Conservation (phyloP, 2,888 invertebrate genomes). For the Drosophila borealis region DNA sequence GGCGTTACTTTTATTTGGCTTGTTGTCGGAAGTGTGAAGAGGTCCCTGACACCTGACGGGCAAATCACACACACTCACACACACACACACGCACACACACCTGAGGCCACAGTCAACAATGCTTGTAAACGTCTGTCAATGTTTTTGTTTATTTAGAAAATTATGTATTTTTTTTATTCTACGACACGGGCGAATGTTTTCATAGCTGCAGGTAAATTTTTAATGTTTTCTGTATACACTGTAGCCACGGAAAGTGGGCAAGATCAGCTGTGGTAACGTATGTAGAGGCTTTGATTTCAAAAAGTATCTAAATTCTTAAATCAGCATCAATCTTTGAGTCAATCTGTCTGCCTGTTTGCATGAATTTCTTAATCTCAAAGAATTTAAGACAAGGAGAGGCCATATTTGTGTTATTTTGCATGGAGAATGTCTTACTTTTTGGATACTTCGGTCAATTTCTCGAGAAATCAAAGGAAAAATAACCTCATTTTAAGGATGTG, state of each 20-base stretch:
- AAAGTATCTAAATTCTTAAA: no score
- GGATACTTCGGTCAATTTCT: no score
- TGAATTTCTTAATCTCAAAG: no score
- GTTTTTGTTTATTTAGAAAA: background rate
- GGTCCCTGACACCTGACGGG: slow-evolving; percentile 25
- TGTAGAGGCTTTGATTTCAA: no score
- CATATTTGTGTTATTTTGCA: no score
- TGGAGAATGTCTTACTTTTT: no score
- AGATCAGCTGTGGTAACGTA: no score
- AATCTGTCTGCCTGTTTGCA: no score
- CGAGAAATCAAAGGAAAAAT: no score
- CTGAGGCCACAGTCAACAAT: slow-evolving; percentile 11
- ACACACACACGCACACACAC: background rate
- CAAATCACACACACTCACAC: background rate
- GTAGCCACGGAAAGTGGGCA: background rate
- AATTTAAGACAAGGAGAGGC: no score
- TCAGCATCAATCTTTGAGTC: no score
- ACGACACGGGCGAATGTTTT: slow-evolving; percentile 12
- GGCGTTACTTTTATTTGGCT: slow-evolving; percentile 35
- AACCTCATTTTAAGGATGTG: no score
- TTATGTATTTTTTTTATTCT: slow-evolving; percentile 1
- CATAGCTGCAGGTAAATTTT: slow-evolving; percentile 3
- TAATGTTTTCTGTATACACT: background rate
- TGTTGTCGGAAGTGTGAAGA: slow-evolving; percentile 53
- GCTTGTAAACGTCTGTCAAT: background rate